Conservation (phyloP, 2,888 invertebrate genomes). For the Philhelius pedissequus region DNA sequence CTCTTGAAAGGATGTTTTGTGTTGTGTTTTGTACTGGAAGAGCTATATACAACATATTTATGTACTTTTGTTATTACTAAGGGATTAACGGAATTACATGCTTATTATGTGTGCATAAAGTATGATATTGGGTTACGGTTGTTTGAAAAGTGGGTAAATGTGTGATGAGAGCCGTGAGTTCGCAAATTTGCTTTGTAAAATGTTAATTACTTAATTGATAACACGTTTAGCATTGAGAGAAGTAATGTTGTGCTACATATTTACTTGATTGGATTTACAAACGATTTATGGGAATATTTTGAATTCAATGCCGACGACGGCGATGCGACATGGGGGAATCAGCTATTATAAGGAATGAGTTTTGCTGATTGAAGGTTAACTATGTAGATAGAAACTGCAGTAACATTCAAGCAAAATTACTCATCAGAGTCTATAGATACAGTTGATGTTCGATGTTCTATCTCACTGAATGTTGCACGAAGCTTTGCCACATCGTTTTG, state of each 20-base stretch:
- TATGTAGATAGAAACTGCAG: too few relatives aligned
- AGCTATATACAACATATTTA: background rate
- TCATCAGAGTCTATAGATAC: too few relatives aligned
- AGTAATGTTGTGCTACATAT: constrained; percentile 33
- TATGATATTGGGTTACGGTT: constrained; percentile 45
- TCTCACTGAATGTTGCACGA: too few relatives aligned
- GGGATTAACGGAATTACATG: constrained; percentile 49
- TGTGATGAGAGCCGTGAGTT: constrained; percentile 8
- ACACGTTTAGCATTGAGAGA: constrained; percentile 3
- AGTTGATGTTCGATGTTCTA: too few relatives aligned
- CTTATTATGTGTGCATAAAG: constrained; percentile 10
- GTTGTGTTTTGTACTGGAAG: background rate
- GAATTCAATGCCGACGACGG: too few relatives aligned
- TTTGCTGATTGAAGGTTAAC: too few relatives aligned
- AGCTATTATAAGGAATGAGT: background rate
- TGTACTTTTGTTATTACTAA: constrained; percentile 18
- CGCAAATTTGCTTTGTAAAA: constrained; percentile 8
- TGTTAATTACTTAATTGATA: constrained; percentile 57
- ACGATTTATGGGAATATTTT: background rate
- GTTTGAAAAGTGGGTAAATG: constrained; percentile 38
- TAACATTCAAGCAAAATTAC: too few relatives aligned
- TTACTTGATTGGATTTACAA: constrained; percentile 15
- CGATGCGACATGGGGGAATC: too few relatives aligned
- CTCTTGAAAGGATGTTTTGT: constrained; percentile 16
- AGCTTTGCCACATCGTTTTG: too few relatives aligned